phyloP scores from a whole-genome alignment of 2,113 vertebrate genomes.

The Entomyzon cyanotis region DNA sequence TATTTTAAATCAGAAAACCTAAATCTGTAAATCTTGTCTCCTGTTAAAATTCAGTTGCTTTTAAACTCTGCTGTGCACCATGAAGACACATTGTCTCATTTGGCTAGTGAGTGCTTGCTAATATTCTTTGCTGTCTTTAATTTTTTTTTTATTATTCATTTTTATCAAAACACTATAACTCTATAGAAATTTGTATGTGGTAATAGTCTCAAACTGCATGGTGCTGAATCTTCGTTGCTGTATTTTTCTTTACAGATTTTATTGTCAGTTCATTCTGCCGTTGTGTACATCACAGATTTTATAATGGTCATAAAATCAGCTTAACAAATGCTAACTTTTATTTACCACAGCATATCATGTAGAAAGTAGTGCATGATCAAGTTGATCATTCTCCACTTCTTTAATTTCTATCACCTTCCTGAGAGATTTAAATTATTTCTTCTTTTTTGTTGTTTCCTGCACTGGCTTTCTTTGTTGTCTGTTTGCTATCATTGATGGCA shows the following conservation, averaged over 20 bases:
- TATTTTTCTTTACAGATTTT: background rate
- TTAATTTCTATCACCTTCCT: background rate
- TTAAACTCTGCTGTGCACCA: background rate
- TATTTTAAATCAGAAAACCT: background rate
- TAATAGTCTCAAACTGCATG: background rate
- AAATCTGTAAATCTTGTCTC: background rate
- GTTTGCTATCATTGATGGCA: constrained; percentile 35
- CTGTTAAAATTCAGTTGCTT: background rate
- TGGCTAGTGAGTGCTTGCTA: background rate
- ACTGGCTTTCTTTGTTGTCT: constrained; percentile 45
- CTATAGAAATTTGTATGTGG: background rate
- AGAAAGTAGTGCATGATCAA: background rate
- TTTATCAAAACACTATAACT: background rate
- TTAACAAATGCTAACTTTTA: background rate
- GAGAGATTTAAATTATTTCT: constrained; percentile 12
- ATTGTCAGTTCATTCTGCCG: background rate
- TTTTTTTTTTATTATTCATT: background rate
- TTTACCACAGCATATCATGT: background rate
- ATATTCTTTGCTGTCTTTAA: background rate
- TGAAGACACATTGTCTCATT: background rate
- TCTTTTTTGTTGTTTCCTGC: constrained; percentile 29
- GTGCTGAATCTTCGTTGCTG: background rate
- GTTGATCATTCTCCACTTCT: background rate
- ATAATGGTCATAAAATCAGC: background rate
- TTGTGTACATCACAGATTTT: background rate